A percentile compares a stretch with the other conserved stretches of the same genome.
Conservation (phyloP, 1,140 invertebrate species). For the Trichonephila clavipes region DNA sequence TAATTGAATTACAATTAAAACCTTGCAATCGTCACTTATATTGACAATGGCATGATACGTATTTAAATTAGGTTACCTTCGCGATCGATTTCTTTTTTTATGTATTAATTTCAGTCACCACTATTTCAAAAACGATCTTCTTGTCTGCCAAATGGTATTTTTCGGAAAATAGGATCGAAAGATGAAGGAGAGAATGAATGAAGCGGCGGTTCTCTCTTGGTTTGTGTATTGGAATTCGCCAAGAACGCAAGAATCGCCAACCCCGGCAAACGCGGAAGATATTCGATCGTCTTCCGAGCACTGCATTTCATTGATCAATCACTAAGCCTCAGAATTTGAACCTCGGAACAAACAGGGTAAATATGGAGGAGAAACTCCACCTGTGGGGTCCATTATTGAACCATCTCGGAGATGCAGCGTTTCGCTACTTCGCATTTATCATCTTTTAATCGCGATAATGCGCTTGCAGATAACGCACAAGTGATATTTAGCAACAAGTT, state of each 20-base stretch:
- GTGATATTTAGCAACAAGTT: background rate
- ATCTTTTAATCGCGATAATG: background rate
- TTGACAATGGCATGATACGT: background rate
- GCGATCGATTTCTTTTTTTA: background rate
- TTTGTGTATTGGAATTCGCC: conserved; percentile 40
- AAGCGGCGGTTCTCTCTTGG: background rate
- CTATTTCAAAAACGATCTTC: background rate
- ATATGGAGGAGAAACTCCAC: conserved; percentile 64
- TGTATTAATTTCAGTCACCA: background rate
- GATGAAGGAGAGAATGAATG: background rate
- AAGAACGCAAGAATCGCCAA: conserved; percentile 65
- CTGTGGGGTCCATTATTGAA: conserved; percentile 61
- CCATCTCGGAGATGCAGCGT: background rate
- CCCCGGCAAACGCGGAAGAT: conserved; percentile 33
- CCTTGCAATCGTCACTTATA: background rate
- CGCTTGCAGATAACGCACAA: background rate
- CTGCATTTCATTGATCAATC: conserved; percentile 75
- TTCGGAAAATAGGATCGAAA: background rate
- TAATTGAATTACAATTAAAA: conserved; percentile 30
- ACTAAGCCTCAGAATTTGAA: conserved; percentile 64
- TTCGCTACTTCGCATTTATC: background rate
- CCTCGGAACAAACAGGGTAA: conserved; percentile 60
- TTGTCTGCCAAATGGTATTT: background rate
- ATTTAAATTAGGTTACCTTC: background rate
- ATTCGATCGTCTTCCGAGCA: conserved; percentile 71